A percentile compares a stretch with the other conserved stretches of the same genome.
phyloP scores from a whole-genome alignment of 2,888 invertebrate species.

The Chymomyza amoena region DNA sequence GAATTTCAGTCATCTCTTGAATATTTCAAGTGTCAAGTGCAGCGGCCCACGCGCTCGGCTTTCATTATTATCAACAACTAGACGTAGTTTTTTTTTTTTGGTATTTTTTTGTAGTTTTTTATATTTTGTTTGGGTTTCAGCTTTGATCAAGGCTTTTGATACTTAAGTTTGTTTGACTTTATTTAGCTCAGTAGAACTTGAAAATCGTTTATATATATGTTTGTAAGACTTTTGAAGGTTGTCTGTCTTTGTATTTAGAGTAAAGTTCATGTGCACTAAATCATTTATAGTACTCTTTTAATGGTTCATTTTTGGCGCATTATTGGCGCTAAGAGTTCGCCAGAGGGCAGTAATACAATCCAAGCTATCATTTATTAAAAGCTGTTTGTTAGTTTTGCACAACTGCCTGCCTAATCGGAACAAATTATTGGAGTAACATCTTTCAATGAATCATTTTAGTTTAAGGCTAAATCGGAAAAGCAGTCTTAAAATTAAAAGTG shows the following conservation, averaged over 20 bases:
- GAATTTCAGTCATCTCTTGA: neutral
- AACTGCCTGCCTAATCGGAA: neutral
- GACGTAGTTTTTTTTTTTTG: conserved; percentile 29
- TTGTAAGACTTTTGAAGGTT: conserved; percentile 22
- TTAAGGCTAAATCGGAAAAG: neutral
- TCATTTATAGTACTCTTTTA: too few species aligned
- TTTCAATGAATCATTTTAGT: neutral
- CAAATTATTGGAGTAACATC: neutral
- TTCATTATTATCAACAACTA: conserved; percentile 45
- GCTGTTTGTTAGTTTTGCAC: too few species aligned
- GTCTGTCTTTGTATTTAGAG: conserved; percentile 37
- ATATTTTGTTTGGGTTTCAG: conserved; percentile 21
- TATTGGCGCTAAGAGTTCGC: neutral
- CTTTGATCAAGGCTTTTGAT: conserved; percentile 54
- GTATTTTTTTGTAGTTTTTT: conserved; percentile 21
- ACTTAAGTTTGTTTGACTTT: conserved; percentile 21
- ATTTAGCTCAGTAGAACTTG: conserved; percentile 9
- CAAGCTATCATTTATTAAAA: neutral
- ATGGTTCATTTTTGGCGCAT: neutral
- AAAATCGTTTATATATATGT: conserved; percentile 4
- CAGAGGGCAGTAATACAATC: neutral
- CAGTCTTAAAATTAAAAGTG: neutral
- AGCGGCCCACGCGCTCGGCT: conserved; percentile 49
- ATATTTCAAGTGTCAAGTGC: conserved; percentile 49
- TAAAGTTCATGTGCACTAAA: conserved; percentile 41